Evolutionary conservation across 23 tunicate genomes (phyloP), one percentile per base, ranked within the genome.

Genomic region (Botrylloides violaceus): DNA sequence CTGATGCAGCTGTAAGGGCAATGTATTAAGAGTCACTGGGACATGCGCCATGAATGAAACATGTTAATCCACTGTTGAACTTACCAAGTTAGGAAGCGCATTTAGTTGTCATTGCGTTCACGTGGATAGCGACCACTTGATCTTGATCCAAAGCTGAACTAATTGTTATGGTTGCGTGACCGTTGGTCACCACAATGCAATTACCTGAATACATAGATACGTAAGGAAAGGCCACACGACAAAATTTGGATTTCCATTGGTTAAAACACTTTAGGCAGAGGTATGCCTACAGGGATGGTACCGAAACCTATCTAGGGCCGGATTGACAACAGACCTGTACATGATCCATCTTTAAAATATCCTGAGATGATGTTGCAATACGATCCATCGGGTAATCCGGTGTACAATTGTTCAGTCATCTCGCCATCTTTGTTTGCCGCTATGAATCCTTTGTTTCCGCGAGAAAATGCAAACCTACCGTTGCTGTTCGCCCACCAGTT

Each of bases 391-490:
- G 84, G 89, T 77, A 88, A 15, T 28, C 90, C 88, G 22, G 96
- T 88, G 21, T 72, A 59, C 19, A 74, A 61, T 43, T 35, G n/a
- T 24, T 70, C 84, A 1, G n/a, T 36, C 84, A 85, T n/a, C 3
- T 31, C 30, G 2, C 79, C 81, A 26, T 37, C 87, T 29, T 66
- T 58, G 47, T 83, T 88, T 19, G 77, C 77, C 33, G 90, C 96
- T 12, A 88, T 15, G 58, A 88, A 88, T 4, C 83, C 89, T 58
- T 78, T 77, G 72, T 78, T 72, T 30, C 89, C 96, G 0, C 96
- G 80, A 6, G 96, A 77, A 48, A 88, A 88, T 5, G 96, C 96
- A 32, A 88, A 82, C 58, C 77, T 83, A 68, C 76, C 76, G 74
- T 86, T 38, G 0, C 78, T 68, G 34, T 73, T 65, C 15, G 37